Evolutionary conservation across 2,113 vertebrate genomes (phyloP).

Genomic region (Serinus canaria): DNA sequence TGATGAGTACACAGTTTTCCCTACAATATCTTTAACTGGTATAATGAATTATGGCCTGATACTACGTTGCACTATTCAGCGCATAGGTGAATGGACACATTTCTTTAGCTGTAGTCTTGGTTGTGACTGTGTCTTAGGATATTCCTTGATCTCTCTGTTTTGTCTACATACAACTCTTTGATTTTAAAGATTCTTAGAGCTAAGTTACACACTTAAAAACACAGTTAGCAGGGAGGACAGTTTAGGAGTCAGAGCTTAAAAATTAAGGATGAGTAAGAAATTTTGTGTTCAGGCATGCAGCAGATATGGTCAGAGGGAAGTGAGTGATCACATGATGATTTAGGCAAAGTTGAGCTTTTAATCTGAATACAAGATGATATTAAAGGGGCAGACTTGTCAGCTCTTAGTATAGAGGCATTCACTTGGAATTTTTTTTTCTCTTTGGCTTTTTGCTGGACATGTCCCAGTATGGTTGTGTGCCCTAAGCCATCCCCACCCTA

Average conservation of each 20-base stretch:
- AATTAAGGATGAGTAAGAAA: neutral
- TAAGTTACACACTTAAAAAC: neutral
- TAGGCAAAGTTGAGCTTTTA: neutral
- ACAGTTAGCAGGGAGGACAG: neutral
- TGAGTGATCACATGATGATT: fast-evolving
- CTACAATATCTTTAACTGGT: neutral
- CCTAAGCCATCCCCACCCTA: neutral
- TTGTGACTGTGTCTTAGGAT: neutral
- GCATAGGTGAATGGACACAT: fast-evolving
- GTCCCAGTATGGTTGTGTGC: neutral
- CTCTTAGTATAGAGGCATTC: neutral
- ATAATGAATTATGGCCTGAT: neutral
- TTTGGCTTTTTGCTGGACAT: neutral
- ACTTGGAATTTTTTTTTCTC: neutral
- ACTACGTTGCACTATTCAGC: neutral
- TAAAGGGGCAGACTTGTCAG: neutral
- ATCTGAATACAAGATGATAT: neutral
- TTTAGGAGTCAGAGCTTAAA: neutral
- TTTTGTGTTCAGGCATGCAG: neutral
- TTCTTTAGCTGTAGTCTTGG: neutral
- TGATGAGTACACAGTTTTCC: fast-evolving
- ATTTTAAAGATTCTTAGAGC: neutral
- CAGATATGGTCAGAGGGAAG: neutral
- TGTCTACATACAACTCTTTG: neutral
- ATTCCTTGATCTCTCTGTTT: neutral